phyloP scores from a whole-genome alignment of 1,140 invertebrate genomes.

The Drosophila guanche region DNA sequence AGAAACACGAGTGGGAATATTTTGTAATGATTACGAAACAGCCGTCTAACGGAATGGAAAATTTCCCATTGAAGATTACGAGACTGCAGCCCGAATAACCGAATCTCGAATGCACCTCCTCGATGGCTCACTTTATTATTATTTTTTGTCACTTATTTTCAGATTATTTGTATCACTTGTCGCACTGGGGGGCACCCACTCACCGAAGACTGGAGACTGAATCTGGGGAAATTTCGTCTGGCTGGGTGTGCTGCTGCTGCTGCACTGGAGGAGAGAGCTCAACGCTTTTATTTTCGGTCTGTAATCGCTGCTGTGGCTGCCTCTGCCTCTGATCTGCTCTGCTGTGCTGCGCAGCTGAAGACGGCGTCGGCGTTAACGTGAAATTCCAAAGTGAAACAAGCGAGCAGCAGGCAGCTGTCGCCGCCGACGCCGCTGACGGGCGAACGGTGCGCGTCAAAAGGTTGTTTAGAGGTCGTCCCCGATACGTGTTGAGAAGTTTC shows the following conservation, averaged over 20 bases:
- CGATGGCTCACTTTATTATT: slow-evolving; percentile 13
- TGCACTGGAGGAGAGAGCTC: slow-evolving; percentile 67
- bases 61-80: slow-evolving; percentile 51
- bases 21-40: slow-evolving; percentile 73
- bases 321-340: slow-evolving; percentile 18
- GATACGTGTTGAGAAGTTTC: slow-evolving; percentile 64
- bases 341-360: slow-evolving; percentile 6
- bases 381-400: slow-evolving; percentile 74
- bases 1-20: slow-evolving; percentile 10
- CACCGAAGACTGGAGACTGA: slow-evolving; percentile 71
- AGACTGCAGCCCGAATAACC: slow-evolving; percentile 45
- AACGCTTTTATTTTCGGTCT: slow-evolving; percentile 72
- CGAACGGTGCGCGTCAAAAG: slow-evolving; percentile 70
- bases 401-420: slow-evolving; percentile 44
- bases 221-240: slow-evolving; percentile 62
- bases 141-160: not conserved
- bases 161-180: slow-evolving; percentile 34
- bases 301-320: slow-evolving; percentile 9
- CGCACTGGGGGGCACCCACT: slow-evolving; percentile 33
- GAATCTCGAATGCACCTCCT: slow-evolving; percentile 34
- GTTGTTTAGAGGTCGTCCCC: slow-evolving; percentile 77
- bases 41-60: not conserved
- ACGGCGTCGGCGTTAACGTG: slow-evolving; percentile 47
- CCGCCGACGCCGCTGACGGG: slow-evolving; percentile 21
- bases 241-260: slow-evolving; percentile 75